Percentiles rank a stretch among this genome's conserved stretches.
These are phyloP conservation scores for Monomorium pharaonis DNA, from an alignment of 1,140 invertebrate species.

Conservation along the genomic window DNA sequence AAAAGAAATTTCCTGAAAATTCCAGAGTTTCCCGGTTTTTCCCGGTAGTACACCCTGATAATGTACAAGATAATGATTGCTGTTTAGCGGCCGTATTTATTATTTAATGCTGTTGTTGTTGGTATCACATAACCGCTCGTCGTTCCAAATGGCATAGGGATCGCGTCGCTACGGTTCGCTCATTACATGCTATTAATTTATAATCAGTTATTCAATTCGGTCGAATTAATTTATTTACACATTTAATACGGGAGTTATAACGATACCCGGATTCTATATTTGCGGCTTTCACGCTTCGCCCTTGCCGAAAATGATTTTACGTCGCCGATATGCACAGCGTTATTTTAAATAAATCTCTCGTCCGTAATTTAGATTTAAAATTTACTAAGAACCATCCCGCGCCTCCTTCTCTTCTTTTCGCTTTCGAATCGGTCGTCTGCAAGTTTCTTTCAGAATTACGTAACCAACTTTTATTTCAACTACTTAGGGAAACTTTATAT, in stretches of 20 bases:
- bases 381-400: not conserved
- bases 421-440: not conserved
- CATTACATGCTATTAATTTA: constrained; percentile 60
- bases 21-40: too few relatives aligned
- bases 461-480: not conserved
- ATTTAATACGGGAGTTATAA: constrained; percentile 55
- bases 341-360: constrained; percentile 46
- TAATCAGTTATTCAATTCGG: constrained; percentile 60
- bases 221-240: constrained; percentile 60
- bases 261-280: constrained; percentile 56
- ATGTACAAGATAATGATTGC: constrained; percentile 49
- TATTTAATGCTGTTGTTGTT: constrained; percentile 59
- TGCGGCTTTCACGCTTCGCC: constrained; percentile 54
- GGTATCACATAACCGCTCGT: constrained; percentile 46
- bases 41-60: too few relatives aligned
- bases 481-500: not conserved
- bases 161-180: constrained; percentile 41
- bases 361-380: constrained; percentile 1
- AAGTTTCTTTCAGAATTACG: not conserved
- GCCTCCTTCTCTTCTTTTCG: too few relatives aligned
- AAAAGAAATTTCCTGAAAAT: too few relatives aligned
- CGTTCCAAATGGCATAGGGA: constrained; percentile 53
- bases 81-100: constrained; percentile 52
- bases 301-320: constrained; percentile 35
- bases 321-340: constrained; percentile 5